Conservation (phyloP, 2,797 vertebrate species). For the Vultur gryphus region DNA sequence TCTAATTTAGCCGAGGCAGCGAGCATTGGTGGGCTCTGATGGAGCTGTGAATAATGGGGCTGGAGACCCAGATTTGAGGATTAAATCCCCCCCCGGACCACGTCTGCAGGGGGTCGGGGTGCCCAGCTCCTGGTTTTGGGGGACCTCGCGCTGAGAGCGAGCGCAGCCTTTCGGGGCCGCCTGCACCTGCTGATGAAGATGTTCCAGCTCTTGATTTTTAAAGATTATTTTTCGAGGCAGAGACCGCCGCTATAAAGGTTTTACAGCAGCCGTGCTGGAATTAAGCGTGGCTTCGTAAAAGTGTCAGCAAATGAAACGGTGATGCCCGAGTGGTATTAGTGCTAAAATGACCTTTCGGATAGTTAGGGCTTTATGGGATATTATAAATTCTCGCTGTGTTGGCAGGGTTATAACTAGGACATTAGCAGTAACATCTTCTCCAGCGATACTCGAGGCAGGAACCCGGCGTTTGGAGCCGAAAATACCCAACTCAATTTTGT, state of each 20-base stretch:
- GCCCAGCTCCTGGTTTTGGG: background rate
- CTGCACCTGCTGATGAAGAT: background rate
- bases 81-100: background rate
- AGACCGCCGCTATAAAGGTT: background rate
- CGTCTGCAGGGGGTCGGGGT: background rate
- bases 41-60: background rate
- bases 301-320: background rate
- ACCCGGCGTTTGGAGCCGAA: accelerated
- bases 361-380: slow-evolving; percentile 33
- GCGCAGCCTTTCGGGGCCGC: accelerated
- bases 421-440: background rate
- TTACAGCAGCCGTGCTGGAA: background rate
- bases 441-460: background rate
- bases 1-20: background rate
- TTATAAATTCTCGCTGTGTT: slow-evolving; percentile 12
- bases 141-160: accelerated
- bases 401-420: slow-evolving; percentile 22
- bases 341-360: slow-evolving; percentile 14
- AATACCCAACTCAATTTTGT: background rate
- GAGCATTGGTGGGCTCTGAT: background rate
- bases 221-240: background rate
- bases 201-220: background rate
- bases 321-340: background rate
- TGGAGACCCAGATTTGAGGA: background rate
- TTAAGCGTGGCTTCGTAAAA: slow-evolving; percentile 10